A percentile compares a stretch with the other conserved stretches of the same genome.
Evolutionary conservation across 1,140 invertebrate species (phyloP).

Genomic region (Solenopsis fugax): DNA sequence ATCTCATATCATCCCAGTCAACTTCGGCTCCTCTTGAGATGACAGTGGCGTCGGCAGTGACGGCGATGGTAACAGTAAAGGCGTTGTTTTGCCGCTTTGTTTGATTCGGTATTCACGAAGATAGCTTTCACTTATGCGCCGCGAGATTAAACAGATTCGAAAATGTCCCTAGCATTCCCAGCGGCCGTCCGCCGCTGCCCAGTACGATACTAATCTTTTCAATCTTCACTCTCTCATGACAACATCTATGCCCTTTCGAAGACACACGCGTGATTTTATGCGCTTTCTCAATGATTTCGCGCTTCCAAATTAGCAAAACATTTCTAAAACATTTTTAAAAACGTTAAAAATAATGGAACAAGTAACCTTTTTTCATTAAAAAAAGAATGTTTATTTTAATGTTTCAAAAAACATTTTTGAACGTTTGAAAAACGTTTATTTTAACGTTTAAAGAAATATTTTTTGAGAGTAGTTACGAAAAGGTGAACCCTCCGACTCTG

Average conservation of each 20-base stretch:
- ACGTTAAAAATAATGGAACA: too few relatives aligned
- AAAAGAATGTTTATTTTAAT: too few relatives aligned
- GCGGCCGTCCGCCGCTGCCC: conserved; percentile 64
- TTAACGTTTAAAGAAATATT: too few relatives aligned
- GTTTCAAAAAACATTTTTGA: too few relatives aligned
- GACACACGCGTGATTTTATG: conserved; percentile 39
- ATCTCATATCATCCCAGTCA: conserved; percentile 68
- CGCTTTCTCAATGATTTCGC: background rate
- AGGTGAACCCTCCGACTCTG: too few relatives aligned
- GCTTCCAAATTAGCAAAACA: background rate
- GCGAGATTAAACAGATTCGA: conserved; percentile 87
- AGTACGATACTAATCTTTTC: background rate
- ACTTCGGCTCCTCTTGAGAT: conserved; percentile 72
- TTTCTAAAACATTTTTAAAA: too few relatives aligned
- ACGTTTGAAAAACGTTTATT: too few relatives aligned
- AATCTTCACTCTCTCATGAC: conserved; percentile 26
- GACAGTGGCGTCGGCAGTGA: background rate
- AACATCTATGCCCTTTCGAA: conserved; percentile 22
- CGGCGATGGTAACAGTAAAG: conserved; percentile 25
- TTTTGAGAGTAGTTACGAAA: too few relatives aligned
- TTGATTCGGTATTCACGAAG: conserved; percentile 86
- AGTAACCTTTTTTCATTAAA: too few relatives aligned
- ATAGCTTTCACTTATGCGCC: conserved; percentile 86
- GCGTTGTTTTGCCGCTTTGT: conserved; percentile 86
- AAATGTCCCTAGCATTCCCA: conserved; percentile 82